A percentile compares a stretch with the other conserved stretches of the same genome.
phyloP scores from a whole-genome alignment of 2,797 vertebrate species.

The Leuciscus waleckii region DNA sequence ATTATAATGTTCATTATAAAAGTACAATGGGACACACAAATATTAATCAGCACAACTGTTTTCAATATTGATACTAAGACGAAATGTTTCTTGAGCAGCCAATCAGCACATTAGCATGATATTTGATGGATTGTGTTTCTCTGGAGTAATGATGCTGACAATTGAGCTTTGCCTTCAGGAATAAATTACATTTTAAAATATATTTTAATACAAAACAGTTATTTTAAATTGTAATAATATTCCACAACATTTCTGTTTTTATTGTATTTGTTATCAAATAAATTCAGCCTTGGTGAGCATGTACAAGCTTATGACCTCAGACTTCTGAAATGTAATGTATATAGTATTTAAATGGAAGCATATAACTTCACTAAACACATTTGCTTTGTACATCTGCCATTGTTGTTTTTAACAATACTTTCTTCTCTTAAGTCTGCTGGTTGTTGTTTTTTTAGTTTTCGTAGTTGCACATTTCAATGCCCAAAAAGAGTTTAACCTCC shows the following conservation, averaged over 20 bases:
- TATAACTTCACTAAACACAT: background rate
- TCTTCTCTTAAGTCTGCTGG: background rate
- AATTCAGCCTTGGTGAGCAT: background rate
- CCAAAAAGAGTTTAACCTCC: constrained; percentile 9
- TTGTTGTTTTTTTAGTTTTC: background rate
- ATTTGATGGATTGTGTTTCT: background rate
- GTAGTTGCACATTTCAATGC: constrained; percentile 44
- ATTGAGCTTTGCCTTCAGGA: background rate
- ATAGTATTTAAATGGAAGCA: background rate
- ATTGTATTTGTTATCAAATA: background rate
- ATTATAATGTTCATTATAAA: no score
- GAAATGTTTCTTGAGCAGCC: background rate
- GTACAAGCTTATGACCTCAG: background rate
- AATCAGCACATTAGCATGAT: background rate
- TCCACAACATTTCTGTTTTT: background rate
- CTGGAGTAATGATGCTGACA: background rate
- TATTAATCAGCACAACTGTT: background rate
- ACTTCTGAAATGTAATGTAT: background rate
- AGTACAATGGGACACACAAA: no score
- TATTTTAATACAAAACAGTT: background rate
- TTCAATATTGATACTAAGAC: background rate
- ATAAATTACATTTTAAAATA: background rate
- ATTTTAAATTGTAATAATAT: no score
- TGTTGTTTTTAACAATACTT: background rate
- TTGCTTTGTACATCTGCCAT: background rate